Conservation (phyloP, 2,113 vertebrate species). For the Bufo gargarizans region DNA sequence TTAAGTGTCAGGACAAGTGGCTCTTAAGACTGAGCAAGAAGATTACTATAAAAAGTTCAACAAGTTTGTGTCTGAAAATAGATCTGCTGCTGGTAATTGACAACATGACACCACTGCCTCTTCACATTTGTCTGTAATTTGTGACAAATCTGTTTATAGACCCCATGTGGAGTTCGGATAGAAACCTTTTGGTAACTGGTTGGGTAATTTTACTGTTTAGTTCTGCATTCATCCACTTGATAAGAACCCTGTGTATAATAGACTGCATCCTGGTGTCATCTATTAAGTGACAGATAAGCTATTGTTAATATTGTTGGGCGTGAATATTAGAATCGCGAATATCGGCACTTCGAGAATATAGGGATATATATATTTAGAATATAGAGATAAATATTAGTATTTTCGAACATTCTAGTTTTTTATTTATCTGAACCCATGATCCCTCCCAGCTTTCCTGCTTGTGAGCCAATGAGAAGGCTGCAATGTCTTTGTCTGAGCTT, state of each 20-base stretch:
- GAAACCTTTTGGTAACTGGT: background rate
- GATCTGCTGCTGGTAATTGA: slow-evolving; percentile 16
- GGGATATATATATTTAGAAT: too few species aligned
- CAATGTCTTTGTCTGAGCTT: too few species aligned
- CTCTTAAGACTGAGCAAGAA: background rate
- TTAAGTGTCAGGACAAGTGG: background rate
- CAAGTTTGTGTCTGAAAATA: background rate
- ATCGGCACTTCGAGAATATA: too few species aligned
- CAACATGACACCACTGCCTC: background rate
- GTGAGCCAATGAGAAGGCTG: too few species aligned
- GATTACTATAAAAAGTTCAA: slow-evolving; percentile 15
- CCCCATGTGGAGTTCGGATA: background rate
- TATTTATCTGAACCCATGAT: too few species aligned
- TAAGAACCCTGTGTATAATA: background rate
- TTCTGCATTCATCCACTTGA: background rate
- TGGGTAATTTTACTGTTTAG: background rate
- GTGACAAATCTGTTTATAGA: slow-evolving; percentile 1
- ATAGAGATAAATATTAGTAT: too few species aligned
- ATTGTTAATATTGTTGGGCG: too few species aligned
- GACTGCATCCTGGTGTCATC: too few species aligned
- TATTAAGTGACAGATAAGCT: too few species aligned
- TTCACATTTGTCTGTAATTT: slow-evolving; percentile 34
- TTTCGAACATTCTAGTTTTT: too few species aligned
- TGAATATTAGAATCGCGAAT: too few species aligned
- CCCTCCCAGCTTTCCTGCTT: too few species aligned